phyloP scores from a whole-genome alignment of 2,888 invertebrate species.

The Lucinisca nassula region DNA sequence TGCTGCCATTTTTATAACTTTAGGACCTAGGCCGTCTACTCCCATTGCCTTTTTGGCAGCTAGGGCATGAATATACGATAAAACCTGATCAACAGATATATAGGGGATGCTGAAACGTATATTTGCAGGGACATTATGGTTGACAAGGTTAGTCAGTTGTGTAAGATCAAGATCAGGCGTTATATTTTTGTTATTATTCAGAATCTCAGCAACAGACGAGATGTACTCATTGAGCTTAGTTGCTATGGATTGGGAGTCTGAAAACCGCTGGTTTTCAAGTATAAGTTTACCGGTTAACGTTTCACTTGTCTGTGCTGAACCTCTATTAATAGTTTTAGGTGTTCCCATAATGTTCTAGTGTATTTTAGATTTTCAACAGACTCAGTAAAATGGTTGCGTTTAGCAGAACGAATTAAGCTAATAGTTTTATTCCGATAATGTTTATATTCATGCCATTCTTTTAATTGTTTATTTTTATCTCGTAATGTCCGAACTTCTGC shows the following conservation, averaged over 20 bases:
- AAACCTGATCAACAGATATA: background rate
- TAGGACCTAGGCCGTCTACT: background rate
- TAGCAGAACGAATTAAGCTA: too few species aligned
- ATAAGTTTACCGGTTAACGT: too few species aligned
- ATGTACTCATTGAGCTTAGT: background rate
- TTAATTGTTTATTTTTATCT: too few species aligned
- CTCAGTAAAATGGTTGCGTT: too few species aligned
- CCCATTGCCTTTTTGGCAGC: background rate
- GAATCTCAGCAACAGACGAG: background rate
- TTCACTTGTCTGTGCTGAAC: too few species aligned
- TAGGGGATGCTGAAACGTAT: background rate
- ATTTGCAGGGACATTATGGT: background rate
- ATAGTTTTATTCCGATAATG: too few species aligned
- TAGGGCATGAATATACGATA: background rate
- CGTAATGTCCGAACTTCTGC: too few species aligned
- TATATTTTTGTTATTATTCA: background rate
- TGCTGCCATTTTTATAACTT: background rate
- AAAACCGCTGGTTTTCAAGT: too few species aligned
- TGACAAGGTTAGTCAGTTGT: background rate
- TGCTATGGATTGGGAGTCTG: background rate
- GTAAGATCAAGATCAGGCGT: background rate
- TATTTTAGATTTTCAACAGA: too few species aligned
- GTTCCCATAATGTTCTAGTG: too few species aligned
- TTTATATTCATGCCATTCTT: too few species aligned
- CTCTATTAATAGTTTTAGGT: too few species aligned